A percentile compares a stretch with the other conserved stretches of the same genome.
phyloP scores from a whole-genome alignment of 2,113 vertebrate genomes.

The Sigmodon hispidus region DNA sequence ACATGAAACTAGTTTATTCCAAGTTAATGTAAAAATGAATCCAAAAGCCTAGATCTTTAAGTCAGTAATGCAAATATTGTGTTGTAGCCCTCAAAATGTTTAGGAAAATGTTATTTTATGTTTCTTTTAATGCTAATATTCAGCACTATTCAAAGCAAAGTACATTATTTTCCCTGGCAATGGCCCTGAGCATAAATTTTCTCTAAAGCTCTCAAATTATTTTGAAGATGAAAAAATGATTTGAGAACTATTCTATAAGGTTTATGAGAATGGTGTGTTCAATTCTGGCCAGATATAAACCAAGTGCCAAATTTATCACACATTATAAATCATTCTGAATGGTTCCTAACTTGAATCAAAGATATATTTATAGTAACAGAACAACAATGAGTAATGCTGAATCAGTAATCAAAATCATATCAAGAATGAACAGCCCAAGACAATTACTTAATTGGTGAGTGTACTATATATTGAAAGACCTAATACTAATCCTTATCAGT shows the following conservation, averaged over 20 bases:
- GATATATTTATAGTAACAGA: not conserved
- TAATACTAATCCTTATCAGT: not conserved
- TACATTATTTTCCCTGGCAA: not conserved
- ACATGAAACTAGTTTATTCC: constrained; percentile 32
- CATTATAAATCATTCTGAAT: not conserved
- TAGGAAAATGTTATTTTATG: not conserved
- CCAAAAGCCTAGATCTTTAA: not conserved
- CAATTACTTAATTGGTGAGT: not conserved
- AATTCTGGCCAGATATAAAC: not conserved
- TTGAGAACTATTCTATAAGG: not conserved
- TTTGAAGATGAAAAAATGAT: not conserved
- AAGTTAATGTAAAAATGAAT: constrained; percentile 43
- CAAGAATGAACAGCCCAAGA: not conserved
- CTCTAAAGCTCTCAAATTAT: not conserved
- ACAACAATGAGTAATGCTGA: not conserved
- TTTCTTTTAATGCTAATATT: not conserved
- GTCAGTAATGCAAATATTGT: not conserved
- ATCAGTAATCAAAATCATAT: not conserved
- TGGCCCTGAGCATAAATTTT: not conserved
- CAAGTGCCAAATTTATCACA: not conserved
- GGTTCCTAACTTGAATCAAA: not conserved
- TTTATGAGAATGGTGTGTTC: not conserved
- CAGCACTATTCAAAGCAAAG: not conserved
- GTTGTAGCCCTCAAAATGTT: not conserved
- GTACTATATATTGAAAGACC: not conserved